These are phyloP conservation scores for Solenopsis fugax DNA, from an alignment of 1,140 invertebrate genomes.

Conservation along the genomic window DNA sequence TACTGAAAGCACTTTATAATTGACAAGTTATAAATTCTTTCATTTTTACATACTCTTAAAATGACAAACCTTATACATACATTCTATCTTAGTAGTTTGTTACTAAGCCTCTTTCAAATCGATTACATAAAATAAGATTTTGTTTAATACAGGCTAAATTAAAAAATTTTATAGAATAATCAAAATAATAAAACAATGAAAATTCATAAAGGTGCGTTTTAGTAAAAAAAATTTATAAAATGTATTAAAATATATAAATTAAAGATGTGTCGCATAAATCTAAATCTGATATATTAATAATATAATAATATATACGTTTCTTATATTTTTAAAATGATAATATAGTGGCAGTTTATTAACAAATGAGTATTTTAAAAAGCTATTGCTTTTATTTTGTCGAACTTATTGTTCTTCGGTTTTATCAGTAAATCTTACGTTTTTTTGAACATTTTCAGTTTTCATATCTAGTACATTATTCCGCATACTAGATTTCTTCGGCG, in stretches of 20 bases:
- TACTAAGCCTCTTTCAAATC: constrained; percentile 22
- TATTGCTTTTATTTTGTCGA: constrained; percentile 14
- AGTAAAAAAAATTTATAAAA: constrained; percentile 42
- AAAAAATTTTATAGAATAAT: constrained; percentile 13
- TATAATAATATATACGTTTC: constrained; percentile 20
- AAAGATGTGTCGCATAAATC: not conserved
- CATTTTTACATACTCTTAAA: constrained; percentile 9
- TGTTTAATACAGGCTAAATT: constrained; percentile 17
- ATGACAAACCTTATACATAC: not conserved
- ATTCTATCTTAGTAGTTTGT: not conserved
- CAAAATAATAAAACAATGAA: constrained; percentile 28
- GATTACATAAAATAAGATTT: not conserved
- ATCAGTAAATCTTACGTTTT: constrained; percentile 81
- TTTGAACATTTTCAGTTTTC: constrained; percentile 73
- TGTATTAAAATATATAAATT: constrained; percentile 43
- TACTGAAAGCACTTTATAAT: not conserved
- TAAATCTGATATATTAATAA: not conserved
- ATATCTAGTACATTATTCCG: constrained; percentile 65
- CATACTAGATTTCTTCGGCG: constrained; percentile 71
- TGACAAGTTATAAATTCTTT: not conserved
- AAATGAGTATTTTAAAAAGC: constrained; percentile 36
- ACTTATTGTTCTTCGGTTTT: constrained; percentile 36
- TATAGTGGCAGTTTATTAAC: constrained; percentile 8
- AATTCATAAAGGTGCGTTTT: not conserved
- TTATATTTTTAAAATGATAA: constrained; percentile 11